Percentiles rank a stretch among this genome's conserved stretches.
These are phyloP conservation scores for Talpa occidentalis DNA, from an alignment of 2,113 vertebrate genomes.

Conservation along the genomic window DNA sequence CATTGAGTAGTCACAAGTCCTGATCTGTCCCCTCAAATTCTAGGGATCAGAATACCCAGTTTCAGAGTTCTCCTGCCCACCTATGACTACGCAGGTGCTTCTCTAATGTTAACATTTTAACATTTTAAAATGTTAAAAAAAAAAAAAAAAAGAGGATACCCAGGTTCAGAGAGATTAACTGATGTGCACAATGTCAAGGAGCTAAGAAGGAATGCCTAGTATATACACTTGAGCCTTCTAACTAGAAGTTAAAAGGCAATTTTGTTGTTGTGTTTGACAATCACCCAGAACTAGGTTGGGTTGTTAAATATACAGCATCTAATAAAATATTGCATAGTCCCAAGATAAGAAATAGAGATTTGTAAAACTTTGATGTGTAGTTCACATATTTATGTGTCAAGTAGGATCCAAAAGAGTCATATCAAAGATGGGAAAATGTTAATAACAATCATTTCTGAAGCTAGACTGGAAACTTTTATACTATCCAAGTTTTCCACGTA, in stretches of 20 bases:
- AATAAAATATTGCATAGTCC: neutral
- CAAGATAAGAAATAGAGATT: neutral
- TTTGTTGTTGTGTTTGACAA: neutral
- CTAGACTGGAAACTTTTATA: neutral
- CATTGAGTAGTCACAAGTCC: neutral
- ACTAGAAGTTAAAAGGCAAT: neutral
- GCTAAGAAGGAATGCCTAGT: neutral
- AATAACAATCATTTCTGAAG: neutral
- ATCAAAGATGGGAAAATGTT: neutral
- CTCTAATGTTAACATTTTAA: too few species aligned
- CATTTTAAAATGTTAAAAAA: too few species aligned
- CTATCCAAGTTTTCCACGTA: neutral
- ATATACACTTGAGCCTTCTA: neutral
- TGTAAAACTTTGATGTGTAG: neutral
- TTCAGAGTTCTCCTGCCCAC: neutral
- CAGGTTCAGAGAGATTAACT: slow-evolving; percentile 9
- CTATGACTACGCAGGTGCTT: too few species aligned
- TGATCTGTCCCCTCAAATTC: slow-evolving; percentile 35
- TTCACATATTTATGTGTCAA: neutral
- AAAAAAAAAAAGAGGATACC: neutral
- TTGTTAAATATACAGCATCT: neutral
- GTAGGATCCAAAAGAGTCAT: neutral
- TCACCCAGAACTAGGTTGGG: neutral
- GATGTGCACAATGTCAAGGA: neutral
- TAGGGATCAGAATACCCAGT: neutral